phyloP scores from a whole-genome alignment of 2,113 vertebrate genomes.

The Plotosus lineatus region DNA sequence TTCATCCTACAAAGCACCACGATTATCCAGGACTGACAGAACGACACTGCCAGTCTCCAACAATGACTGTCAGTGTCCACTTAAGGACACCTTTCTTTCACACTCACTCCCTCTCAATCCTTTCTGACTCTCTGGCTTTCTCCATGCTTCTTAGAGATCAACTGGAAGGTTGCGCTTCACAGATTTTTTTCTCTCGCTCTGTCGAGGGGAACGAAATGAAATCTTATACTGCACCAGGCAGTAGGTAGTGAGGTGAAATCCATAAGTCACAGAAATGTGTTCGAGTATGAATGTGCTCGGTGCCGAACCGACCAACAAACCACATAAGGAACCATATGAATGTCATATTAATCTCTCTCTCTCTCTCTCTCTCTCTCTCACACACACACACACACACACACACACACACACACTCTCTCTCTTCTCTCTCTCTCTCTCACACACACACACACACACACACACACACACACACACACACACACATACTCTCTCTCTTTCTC shows the following conservation, averaged over 20 bases:
- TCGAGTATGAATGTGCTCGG: background rate
- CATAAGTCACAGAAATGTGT: conserved; percentile 21
- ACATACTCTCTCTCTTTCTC: no score
- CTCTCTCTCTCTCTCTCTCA: background rate
- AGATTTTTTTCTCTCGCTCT: background rate
- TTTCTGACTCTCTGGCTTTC: background rate
- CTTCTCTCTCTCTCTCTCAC: no score
- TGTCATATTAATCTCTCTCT: background rate
- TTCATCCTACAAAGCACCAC: background rate
- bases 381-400: no score
- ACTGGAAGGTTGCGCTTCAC: background rate
- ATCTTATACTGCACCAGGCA: background rate
- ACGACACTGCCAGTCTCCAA: background rate
- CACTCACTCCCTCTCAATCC: background rate
- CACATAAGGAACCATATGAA: background rate
- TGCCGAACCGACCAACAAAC: background rate
- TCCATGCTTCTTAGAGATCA: background rate
- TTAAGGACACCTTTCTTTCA: conserved; percentile 9
- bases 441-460: no score
- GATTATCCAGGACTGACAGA: background rate
- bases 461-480: no score
- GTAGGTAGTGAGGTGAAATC: background rate
- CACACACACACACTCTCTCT: no score
- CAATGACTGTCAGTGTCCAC: conserved; percentile 17
- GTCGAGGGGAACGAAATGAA: conserved; percentile 6